Base-by-base conservation (phyloP, 2,888 invertebrate species). In the Tiliacea citrago region DNA sequence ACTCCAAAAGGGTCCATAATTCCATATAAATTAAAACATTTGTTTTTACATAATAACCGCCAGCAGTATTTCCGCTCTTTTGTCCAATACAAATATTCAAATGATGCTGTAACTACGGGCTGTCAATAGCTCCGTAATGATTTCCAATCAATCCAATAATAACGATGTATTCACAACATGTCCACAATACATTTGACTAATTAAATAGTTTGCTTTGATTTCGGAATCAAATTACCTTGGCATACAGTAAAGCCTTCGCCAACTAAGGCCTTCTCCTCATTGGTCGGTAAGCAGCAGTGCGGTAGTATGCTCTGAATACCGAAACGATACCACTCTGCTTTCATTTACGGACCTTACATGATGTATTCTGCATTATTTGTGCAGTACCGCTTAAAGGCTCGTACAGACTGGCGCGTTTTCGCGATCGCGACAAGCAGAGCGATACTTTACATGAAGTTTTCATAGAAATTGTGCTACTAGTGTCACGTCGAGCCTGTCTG, bases 121-220 rank as follows among this genome's bases (percentile, higher is more conserved):
- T 49, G 73, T 65, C 58, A 84, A 68, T 24, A 42, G 35, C 39
- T n/a, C 18, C 39, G 21, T 72, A 81, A 73, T 83, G 66, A 84
- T 81, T 75, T 55, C 58, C 82, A 81, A 81, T 84, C 55, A 81
- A 57, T 39, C n/a, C 69, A 9, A 29, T 70, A 69, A 84, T 71
- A 69, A 69, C 77, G 18, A 57, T 45, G 70, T 82, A 82, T 85
- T 85, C 82, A 85, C 62, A 73, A 65, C 78, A 70, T 71, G 85
- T 21, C 42, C 75, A 68, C 66, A 73, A 84, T 65, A 77, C 77
- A 81, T 84, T 77, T 75, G 73, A 57, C 49, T 83, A 75, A 77
- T 75, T 81, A 63, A 75, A 68, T 73, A 66, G 73, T 81, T 70
- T 84, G 69, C 24, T 68, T 73, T 75, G 39, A n/a, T 49, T 45